Conservation (phyloP, 2,113 vertebrate species). For the Pseudois nayaur region DNA sequence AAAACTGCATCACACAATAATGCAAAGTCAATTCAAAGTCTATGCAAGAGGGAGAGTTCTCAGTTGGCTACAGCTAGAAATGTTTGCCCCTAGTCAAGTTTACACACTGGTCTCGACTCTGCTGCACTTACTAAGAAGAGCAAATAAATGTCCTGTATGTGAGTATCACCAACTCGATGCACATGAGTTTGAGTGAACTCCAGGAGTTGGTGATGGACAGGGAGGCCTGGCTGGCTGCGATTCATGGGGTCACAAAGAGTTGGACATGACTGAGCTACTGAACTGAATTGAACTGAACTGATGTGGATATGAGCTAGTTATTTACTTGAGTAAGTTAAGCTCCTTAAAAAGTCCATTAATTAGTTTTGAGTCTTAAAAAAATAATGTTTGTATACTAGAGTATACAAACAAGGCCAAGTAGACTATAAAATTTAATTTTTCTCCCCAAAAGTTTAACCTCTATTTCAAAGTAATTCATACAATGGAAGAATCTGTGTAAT, state of each 20-base stretch:
- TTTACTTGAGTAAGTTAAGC: neutral
- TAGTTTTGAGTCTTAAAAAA: neutral
- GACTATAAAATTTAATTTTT: neutral
- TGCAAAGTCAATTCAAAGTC: neutral
- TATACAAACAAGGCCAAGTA: neutral
- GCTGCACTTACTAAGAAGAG: neutral
- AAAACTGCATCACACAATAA: too few species aligned
- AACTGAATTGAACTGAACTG: too few species aligned
- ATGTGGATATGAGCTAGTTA: neutral
- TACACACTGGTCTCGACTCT: neutral
- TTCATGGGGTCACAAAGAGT: too few species aligned
- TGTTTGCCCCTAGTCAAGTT: neutral
- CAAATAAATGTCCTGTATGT: neutral
- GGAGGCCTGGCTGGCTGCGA: too few species aligned
- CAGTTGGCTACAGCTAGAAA: neutral
- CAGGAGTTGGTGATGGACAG: too few species aligned
- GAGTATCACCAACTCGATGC: too few species aligned
- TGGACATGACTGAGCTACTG: too few species aligned
- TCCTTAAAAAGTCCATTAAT: neutral
- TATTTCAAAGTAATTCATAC: neutral
- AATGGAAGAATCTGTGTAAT: neutral
- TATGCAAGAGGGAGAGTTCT: neutral
- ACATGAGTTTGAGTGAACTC: too few species aligned
- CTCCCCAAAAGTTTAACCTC: neutral
- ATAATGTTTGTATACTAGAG: neutral